A percentile compares a stretch with the other conserved stretches of the same genome.
Conservation (phyloP, 2,797 vertebrate genomes). For the Sylvia borin region DNA sequence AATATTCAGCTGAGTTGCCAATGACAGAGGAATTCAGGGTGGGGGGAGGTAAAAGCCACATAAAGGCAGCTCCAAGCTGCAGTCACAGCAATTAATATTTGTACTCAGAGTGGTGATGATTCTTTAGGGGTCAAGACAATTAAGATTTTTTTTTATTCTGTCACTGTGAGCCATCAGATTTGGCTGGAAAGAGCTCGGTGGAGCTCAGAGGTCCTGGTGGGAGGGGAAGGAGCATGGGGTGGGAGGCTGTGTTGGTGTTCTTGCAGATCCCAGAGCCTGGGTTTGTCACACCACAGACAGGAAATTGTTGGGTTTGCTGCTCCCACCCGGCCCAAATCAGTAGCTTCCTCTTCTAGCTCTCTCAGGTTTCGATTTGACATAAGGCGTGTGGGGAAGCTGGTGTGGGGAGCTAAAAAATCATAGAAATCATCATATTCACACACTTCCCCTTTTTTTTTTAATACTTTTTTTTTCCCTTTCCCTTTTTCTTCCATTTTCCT, state of each 20-base stretch:
- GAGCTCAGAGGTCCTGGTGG: rapidly evolving
- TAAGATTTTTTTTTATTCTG: neutral
- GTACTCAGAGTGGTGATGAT: rapidly evolving
- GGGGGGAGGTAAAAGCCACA: neutral
- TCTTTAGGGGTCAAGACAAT: neutral
- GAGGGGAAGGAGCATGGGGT: neutral
- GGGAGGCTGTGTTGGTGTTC: neutral
- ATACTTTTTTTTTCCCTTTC: rapidly evolving
- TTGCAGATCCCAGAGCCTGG: neutral
- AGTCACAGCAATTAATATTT: neutral
- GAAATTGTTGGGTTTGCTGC: constrained; percentile 87
- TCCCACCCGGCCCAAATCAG: constrained; percentile 84
- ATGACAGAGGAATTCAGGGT: neutral
- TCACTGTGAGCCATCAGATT: neutral
- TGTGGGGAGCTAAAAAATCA: neutral
- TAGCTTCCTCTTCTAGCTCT: constrained; percentile 86
- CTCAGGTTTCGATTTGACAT: constrained; percentile 24
- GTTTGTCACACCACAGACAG: constrained; percentile 78
- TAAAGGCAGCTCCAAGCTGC: neutral
- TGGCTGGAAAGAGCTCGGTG: rapidly evolving
- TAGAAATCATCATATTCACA: neutral
- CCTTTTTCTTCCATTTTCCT: neutral
- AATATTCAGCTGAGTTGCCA: constrained; percentile 30
- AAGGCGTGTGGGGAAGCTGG: neutral
- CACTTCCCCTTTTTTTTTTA: neutral